phyloP scores from a whole-genome alignment of 2,888 invertebrate species.

The Pseudanteris insignis region DNA sequence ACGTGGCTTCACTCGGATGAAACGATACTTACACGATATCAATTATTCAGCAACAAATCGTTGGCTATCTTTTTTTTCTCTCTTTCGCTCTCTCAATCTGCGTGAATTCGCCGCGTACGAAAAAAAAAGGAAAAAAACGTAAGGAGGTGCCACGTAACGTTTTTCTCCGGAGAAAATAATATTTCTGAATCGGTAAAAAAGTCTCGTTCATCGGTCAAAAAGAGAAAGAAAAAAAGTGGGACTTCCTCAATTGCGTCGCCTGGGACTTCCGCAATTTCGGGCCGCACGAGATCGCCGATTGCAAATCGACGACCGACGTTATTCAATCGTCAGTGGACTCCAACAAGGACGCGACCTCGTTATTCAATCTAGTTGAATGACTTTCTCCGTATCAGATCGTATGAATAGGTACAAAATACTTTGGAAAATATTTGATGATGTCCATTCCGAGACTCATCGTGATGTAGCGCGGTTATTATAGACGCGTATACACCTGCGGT shows the following conservation, averaged over 20 bases:
- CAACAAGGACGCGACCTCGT: constrained; percentile 41
- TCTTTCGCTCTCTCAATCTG: too few species aligned
- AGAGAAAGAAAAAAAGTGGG: constrained; percentile 11
- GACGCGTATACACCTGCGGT: too few species aligned
- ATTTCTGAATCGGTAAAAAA: too few species aligned
- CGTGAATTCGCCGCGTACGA: too few species aligned
- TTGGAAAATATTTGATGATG: constrained; percentile 20
- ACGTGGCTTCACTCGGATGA: too few species aligned
- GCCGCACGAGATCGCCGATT: constrained; percentile 29
- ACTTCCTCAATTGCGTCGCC: constrained; percentile 37
- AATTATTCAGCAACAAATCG: too few species aligned
- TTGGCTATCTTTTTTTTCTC: too few species aligned
- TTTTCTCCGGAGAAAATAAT: too few species aligned
- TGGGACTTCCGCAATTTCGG: constrained; percentile 41
- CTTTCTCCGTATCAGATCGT: constrained; percentile 32
- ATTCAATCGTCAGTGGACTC: constrained; percentile 33
- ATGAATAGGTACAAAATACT: constrained; percentile 24
- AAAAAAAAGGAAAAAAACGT: too few species aligned
- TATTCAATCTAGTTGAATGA: constrained; percentile 44
- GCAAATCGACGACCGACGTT: constrained; percentile 33
- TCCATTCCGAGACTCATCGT: constrained; percentile 2
- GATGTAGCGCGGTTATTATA: constrained; percentile 6
- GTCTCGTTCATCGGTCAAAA: too few species aligned
- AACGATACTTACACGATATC: too few species aligned
- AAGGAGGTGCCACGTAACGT: too few species aligned